Percentiles rank a stretch among this genome's conserved stretches.
Conservation (phyloP, 2,797 vertebrate species). For the Syncerus caffer region DNA sequence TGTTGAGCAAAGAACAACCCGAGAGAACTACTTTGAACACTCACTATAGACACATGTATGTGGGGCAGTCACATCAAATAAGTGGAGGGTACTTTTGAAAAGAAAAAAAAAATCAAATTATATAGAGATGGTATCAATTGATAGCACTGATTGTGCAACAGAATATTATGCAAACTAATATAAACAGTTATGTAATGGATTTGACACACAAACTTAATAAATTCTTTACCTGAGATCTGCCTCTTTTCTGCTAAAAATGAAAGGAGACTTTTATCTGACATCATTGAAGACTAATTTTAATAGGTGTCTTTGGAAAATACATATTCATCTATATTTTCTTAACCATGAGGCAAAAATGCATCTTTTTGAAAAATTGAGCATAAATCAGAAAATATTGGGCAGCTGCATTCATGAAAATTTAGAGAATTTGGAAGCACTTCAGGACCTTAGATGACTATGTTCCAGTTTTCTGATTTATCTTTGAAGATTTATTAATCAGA, state of each 20-base stretch:
- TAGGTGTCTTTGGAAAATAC: neutral
- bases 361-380: constrained; percentile 4
- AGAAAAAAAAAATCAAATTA: neutral
- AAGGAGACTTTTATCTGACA: neutral
- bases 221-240: neutral
- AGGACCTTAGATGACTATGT: neutral
- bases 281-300: constrained; percentile 12
- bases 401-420: neutral
- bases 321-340: neutral
- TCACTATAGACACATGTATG: neutral
- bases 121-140: neutral
- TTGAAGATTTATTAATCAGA: neutral
- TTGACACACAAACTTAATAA: neutral
- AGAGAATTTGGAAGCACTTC: neutral
- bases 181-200: neutral
- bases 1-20: neutral
- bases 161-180: neutral
- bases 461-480: neutral
- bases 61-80: neutral
- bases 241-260: neutral
- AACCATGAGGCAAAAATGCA: neutral
- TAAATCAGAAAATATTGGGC: neutral
- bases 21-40: neutral
- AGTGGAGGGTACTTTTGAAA: neutral
- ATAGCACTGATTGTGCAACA: neutral